phyloP scores from a whole-genome alignment of 2,113 vertebrate genomes.

The Ictalurus punctatus region DNA sequence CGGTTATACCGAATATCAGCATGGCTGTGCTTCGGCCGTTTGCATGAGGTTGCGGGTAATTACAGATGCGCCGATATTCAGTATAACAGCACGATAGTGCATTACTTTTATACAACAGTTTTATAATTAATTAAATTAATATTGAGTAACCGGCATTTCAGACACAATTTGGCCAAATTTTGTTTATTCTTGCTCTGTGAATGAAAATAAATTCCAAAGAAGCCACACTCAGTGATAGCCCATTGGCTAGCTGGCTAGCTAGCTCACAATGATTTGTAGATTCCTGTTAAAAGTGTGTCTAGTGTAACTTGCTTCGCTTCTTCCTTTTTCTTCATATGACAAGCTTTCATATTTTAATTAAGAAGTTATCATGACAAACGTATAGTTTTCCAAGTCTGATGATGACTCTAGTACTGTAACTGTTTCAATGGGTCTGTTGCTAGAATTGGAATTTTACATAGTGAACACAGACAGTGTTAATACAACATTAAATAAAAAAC shows the following conservation, averaged over 20 bases:
- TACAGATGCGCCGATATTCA: not conserved
- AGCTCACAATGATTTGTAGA: not conserved
- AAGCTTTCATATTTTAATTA: not conserved
- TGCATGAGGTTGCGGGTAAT: no score
- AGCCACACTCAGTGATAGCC: not conserved
- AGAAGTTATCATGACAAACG: no score
- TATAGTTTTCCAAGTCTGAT: not conserved
- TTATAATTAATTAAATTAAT: not conserved
- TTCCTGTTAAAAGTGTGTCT: not conserved
- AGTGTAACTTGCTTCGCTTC: not conserved
- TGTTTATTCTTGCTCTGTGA: not conserved
- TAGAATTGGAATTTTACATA: not conserved
- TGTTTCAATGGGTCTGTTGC: not conserved
- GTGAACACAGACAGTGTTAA: not conserved
- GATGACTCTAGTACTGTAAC: not conserved
- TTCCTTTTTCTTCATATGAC: not conserved
- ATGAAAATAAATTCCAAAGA: not conserved
- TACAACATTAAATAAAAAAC: no score
- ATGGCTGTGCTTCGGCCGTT: not conserved
- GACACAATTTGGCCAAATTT: not conserved
- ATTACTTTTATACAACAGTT: not conserved
- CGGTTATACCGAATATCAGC: not conserved
- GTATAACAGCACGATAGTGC: no score
- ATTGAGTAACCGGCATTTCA: no score
- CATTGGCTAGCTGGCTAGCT: not conserved